Conservation (phyloP, 2,888 invertebrate genomes). For the Ellobium chinense region DNA sequence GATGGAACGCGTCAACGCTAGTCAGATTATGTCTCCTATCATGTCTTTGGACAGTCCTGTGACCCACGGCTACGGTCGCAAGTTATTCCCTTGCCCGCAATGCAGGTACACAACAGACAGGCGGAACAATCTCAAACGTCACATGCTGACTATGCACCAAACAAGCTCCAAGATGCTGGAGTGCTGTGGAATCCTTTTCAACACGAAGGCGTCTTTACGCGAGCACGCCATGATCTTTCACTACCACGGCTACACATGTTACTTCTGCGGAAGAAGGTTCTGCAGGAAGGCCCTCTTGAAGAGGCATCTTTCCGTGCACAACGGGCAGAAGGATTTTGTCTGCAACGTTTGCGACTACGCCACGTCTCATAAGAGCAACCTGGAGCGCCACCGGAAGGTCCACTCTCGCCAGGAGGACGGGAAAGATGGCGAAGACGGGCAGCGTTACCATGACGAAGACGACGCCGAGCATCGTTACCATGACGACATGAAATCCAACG, state of each 20-base stretch:
- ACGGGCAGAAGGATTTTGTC: conserved; percentile 79
- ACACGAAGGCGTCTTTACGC: conserved; percentile 78
- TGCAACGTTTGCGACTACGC: conserved; percentile 79
- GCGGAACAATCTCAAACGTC: conserved; percentile 79
- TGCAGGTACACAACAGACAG: conserved; percentile 78
- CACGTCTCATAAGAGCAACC: conserved; percentile 80
- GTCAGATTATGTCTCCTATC: conserved; percentile 19
- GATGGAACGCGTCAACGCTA: conserved; percentile 18
- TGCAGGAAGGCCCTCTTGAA: conserved; percentile 80
- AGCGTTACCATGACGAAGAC: conserved; percentile 23
- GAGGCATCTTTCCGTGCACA: conserved; percentile 80
- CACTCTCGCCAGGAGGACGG: conserved; percentile 71
- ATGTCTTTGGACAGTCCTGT: neutral
- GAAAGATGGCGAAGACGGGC: conserved; percentile 47
- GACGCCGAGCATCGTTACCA: conserved; percentile 21
- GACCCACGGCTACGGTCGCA: conserved; percentile 59
- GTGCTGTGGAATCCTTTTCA: conserved; percentile 79
- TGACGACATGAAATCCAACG: conserved; percentile 47
- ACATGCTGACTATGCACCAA: conserved; percentile 80
- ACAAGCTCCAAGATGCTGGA: conserved; percentile 74
- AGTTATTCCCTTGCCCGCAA: conserved; percentile 74
- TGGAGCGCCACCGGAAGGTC: conserved; percentile 79
- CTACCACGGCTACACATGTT: conserved; percentile 79
- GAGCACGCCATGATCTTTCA: conserved; percentile 79
- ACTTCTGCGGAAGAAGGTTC: conserved; percentile 78